phyloP scores from a whole-genome alignment of 2,113 vertebrate species.

The Gobiocypris rarus region DNA sequence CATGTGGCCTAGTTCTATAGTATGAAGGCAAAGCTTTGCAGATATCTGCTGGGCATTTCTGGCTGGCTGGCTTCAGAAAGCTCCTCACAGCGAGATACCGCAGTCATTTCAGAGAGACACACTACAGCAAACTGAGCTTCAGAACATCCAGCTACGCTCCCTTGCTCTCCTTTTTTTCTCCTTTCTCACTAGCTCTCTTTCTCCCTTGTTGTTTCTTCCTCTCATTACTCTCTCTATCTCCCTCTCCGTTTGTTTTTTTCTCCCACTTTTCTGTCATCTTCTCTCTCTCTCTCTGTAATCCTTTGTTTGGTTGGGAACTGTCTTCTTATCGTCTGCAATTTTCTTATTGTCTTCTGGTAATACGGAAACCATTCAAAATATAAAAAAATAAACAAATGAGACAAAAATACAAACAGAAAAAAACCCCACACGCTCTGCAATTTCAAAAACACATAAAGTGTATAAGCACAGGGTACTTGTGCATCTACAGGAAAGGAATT shows the following conservation, averaged over 20 bases:
- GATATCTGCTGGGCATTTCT: constrained; percentile 51
- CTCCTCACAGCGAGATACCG: constrained; percentile 44
- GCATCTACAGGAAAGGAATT: constrained; percentile 10
- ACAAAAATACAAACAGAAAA: background rate
- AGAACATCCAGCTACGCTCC: constrained; percentile 22
- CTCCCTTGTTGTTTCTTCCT: background rate
- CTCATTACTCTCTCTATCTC: constrained; percentile 33
- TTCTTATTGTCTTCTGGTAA: background rate
- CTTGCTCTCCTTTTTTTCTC: constrained; percentile 21
- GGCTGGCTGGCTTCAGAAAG: constrained; percentile 54
- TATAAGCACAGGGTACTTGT: background rate
- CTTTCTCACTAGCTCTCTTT: background rate
- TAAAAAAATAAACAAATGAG: constrained; percentile 7
- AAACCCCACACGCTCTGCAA: background rate
- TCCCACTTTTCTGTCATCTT: background rate
- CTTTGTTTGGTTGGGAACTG: constrained; percentile 2
- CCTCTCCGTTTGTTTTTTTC: background rate
- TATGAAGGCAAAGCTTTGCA: constrained; percentile 43
- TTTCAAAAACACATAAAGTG: background rate
- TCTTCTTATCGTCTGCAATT: background rate
- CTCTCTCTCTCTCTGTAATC: background rate
- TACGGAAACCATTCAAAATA: constrained; percentile 19
- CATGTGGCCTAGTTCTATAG: constrained; percentile 60
- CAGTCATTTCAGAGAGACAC: constrained; percentile 46
- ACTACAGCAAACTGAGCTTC: constrained; percentile 33